phyloP scores from a whole-genome alignment of 1,140 invertebrate species.

The Drosophila serrata region DNA sequence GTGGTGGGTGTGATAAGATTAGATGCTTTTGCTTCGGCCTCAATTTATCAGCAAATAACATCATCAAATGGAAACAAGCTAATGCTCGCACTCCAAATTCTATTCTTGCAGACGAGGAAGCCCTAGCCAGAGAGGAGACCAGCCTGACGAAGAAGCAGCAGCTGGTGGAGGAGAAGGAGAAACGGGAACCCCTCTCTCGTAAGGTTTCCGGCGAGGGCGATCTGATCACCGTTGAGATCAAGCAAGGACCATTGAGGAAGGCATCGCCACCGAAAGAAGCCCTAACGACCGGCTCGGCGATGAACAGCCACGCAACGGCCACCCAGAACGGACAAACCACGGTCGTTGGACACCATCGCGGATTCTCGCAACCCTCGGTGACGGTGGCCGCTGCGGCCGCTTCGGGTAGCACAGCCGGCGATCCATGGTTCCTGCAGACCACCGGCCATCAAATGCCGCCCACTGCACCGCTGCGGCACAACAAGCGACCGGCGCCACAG shows the following conservation, averaged over 20 bases:
- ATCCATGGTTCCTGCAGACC: constrained; percentile 85
- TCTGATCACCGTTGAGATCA: constrained; percentile 71
- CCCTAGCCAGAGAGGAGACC: constrained; percentile 33
- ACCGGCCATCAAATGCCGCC: constrained; percentile 85
- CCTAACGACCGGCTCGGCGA: constrained; percentile 45
- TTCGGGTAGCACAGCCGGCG: constrained; percentile 71
- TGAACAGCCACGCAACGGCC: constrained; percentile 85
- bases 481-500: constrained; percentile 84
- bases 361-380: constrained; percentile 84
- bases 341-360: constrained; percentile 85
- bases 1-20: constrained; percentile 30
- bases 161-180: constrained; percentile 16
- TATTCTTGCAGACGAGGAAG: constrained; percentile 70
- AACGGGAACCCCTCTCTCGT: constrained; percentile 19
- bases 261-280: constrained; percentile 21
- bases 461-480: constrained; percentile 82
- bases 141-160: constrained; percentile 3
- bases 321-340: constrained; percentile 84
- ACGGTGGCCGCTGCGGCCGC: constrained; percentile 62
- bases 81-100: constrained; percentile 20
- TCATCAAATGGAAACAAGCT: constrained; percentile 14
- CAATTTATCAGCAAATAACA: constrained; percentile 32
- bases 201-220: constrained; percentile 42
- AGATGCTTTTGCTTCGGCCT: constrained; percentile 26
- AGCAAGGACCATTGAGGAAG: constrained; percentile 58